These are phyloP conservation scores for Zootoca vivipara DNA, from an alignment of 2,113 vertebrate species.

Conservation along the genomic window DNA sequence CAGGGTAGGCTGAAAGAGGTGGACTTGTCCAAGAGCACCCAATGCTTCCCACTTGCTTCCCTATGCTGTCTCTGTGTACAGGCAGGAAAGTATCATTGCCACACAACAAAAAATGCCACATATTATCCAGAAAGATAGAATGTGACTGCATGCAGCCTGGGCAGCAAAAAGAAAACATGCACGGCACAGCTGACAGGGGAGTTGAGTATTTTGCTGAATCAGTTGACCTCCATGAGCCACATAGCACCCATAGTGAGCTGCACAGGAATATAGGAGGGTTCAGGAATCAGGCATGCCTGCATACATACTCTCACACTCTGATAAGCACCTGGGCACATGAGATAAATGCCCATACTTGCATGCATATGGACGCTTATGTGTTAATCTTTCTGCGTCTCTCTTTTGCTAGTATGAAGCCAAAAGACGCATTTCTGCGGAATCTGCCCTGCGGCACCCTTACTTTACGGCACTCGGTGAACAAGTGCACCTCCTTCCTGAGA, in stretches of 20 bases:
- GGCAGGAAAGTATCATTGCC: neutral
- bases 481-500: conserved; percentile 89
- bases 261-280: neutral
- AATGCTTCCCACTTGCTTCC: neutral
- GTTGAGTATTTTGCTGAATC: neutral
- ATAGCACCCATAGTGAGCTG: neutral
- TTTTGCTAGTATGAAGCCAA: conserved; percentile 87
- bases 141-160: neutral
- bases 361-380: rapidly evolving
- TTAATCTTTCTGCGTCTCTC: neutral
- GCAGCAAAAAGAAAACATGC: neutral
- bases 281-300: too few species aligned
- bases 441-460: conserved; percentile 85
- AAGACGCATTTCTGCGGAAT: conserved; percentile 83
- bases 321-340: neutral
- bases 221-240: neutral
- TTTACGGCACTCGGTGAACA: conserved; percentile 88
- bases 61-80: neutral
- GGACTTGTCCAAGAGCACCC: neutral
- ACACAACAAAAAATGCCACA: neutral
- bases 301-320: neutral
- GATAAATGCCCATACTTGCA: neutral
- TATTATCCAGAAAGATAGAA: neutral
- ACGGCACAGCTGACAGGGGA: neutral
- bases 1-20: neutral